Percentiles rank a stretch among this genome's conserved stretches.
Conservation (phyloP, 2,797 vertebrate genomes). For the Dendrocincla tyrannina region DNA sequence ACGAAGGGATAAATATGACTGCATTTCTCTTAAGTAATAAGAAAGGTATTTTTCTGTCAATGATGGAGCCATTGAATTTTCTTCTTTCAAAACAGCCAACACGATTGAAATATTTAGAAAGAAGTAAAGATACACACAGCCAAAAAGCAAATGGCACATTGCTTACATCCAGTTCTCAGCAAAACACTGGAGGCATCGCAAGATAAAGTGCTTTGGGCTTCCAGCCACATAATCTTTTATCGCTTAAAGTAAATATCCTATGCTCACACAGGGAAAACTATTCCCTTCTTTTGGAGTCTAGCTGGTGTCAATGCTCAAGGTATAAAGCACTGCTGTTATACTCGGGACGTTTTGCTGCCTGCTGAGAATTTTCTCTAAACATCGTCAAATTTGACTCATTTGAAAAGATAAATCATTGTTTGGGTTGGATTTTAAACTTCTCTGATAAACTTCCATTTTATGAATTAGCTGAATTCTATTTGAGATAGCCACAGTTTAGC, state of each 20-base stretch:
- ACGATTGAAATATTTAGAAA: not conserved
- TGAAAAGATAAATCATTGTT: constrained; percentile 40
- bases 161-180: constrained; percentile 42
- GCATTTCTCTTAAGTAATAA: constrained; percentile 42
- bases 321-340: not conserved
- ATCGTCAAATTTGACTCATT: not conserved
- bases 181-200: constrained; percentile 31
- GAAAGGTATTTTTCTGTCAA: constrained; percentile 24
- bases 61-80: constrained; percentile 18
- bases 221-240: constrained; percentile 58
- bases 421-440: constrained; percentile 37
- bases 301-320: not conserved
- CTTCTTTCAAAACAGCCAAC: constrained; percentile 2
- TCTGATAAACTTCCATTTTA: constrained; percentile 18
- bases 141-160: constrained; percentile 52
- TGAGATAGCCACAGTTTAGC: not conserved
- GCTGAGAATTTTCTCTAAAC: not conserved
- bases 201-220: constrained; percentile 68
- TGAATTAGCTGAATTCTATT: constrained; percentile 19
- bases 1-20: not conserved
- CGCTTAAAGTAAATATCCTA: constrained; percentile 49
- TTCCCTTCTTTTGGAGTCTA: not conserved
- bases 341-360: not conserved
- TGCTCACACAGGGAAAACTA: not conserved
- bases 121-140: not conserved